phyloP scores from a whole-genome alignment of 2,888 invertebrate species.

The Tipula confusa region DNA sequence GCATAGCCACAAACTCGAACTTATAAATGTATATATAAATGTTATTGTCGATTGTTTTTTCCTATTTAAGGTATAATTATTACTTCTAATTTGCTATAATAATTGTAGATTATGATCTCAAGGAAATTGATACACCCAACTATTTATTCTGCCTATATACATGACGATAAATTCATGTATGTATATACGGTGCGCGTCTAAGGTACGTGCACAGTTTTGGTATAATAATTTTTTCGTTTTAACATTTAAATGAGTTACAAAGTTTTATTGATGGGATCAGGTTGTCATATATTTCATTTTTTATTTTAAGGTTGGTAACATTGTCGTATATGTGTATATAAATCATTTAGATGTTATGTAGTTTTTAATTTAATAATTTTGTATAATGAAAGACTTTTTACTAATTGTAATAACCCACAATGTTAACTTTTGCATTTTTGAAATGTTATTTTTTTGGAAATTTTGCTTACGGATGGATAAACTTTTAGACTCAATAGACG shows the following conservation, averaged over 20 bases:
- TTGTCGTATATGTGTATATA: neutral
- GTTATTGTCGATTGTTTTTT: neutral
- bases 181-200: neutral
- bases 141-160: neutral
- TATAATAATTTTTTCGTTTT: neutral
- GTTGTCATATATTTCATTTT: neutral
- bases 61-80: conserved; percentile 12
- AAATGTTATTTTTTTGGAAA: too few species aligned
- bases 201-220: neutral
- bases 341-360: neutral
- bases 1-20: neutral
- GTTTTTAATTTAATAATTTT: too few species aligned
- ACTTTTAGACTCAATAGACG: too few species aligned
- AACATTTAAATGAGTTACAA: neutral
- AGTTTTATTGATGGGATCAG: neutral
- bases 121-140: neutral
- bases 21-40: neutral
- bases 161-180: neutral
- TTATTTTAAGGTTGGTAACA: neutral
- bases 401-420: too few species aligned
- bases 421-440: too few species aligned
- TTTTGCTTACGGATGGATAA: too few species aligned
- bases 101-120: conserved; percentile 3
- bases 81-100: neutral
- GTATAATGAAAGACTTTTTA: too few species aligned